Base-by-base conservation (phyloP, 2,113 vertebrate genomes). In the Sebastes schlegelii region DNA sequence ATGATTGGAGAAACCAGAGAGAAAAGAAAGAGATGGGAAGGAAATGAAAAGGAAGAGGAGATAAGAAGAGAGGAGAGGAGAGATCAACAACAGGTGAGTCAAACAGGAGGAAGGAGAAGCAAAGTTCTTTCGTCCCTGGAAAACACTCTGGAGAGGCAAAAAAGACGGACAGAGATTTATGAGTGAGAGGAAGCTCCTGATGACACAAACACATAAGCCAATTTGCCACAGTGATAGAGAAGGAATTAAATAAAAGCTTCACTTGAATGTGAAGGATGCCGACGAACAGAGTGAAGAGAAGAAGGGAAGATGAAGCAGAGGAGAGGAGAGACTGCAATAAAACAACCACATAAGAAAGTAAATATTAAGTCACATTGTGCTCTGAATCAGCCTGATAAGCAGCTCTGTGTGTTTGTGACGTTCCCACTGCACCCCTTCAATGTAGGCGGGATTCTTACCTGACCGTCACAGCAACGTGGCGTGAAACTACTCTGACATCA, bases 221-320 rank as follows among this genome's bases (percentile, higher is more conserved):
- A 69, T 34, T 34, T 34, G 8, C 62, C 55, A 68, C 84, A 49
- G 34, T 51, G 62, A 68, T 55, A 63, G 55, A 76, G 60, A 21
- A 45, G 64, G 52, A 65, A 46, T 65, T 70, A 51, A 70, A 80
- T 61, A 4, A 61, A 73, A 61, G 51, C 83, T 70, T 23, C 42
- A 21, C 77, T 64, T 58, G 11, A 75, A 63, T 26, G 26, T 75
- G 65, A 65, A 11, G 72, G 66, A 71, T 21, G 45, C 66, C 60
- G 72, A 80, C 1, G 4, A 5, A 12, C 17, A 14, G 19, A 9
- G 64, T 2, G 70, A 9, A 42, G n/a, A 5, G 6, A 11, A 23
- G 17, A n/a, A 17, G 26, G 17, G 42, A 61, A 14, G 23, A 73
- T 14, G 71, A 34, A 34, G 34, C 34, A 34, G 34, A 34, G 34